Percentiles rank a stretch among this genome's conserved stretches.
These are phyloP conservation scores for Platysteira castanea DNA, from an alignment of 2,113 vertebrate species.

Conservation along the genomic window DNA sequence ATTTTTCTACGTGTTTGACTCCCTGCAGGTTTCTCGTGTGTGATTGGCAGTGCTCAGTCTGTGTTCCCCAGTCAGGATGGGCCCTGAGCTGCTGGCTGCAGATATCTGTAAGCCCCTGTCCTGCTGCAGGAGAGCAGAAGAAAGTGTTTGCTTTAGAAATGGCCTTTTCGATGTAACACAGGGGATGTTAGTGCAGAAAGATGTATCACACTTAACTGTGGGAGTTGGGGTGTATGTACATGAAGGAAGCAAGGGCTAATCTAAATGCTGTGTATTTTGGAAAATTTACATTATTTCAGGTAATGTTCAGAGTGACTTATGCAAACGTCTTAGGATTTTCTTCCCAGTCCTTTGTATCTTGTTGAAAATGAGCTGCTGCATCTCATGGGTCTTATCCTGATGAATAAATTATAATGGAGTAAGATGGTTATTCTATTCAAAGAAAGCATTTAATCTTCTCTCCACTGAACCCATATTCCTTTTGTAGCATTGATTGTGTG, in stretches of 20 bases:
- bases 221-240: not conserved
- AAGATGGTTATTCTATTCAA: conserved; percentile 22
- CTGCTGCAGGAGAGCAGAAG: not conserved
- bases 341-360: not conserved
- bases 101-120: not conserved
- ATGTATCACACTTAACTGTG: not conserved
- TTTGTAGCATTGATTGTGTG: conserved; percentile 42
- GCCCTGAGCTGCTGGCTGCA: not conserved
- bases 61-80: not conserved
- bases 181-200: not conserved
- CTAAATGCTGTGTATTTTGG: not conserved
- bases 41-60: not conserved
- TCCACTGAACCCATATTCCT: conserved; percentile 49
- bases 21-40: not conserved
- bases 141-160: not conserved
- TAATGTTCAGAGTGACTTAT: not conserved
- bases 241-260: not conserved
- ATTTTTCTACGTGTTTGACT: not conserved
- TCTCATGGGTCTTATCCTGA: not conserved
- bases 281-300: not conserved
- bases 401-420: conserved; percentile 3
- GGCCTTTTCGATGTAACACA: not conserved
- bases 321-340: not conserved
- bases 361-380: not conserved
- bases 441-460: conserved; percentile 28